Evolutionary conservation across 2,113 vertebrate genomes (phyloP).

Genomic region (Myotis yumanensis): DNA sequence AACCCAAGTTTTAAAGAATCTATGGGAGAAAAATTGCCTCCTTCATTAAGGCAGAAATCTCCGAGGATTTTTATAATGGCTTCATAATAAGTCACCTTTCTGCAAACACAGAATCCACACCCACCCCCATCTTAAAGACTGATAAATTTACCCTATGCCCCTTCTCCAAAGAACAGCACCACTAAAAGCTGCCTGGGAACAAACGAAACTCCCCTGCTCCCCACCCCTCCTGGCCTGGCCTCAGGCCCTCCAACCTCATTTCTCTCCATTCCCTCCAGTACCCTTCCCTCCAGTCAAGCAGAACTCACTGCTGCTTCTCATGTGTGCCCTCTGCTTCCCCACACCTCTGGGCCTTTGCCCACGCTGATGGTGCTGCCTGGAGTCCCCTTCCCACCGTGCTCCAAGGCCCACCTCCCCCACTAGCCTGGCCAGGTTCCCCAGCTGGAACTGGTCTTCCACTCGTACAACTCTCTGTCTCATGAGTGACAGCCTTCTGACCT

Average conservation of each 20-base stretch:
- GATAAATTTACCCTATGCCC: neutral
- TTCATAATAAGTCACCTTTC: conserved; percentile 79
- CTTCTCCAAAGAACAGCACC: conserved; percentile 34
- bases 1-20: conserved; percentile 78
- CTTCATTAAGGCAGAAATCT: conserved; percentile 79
- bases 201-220: neutral
- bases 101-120: neutral
- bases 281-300: neutral
- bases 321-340: rapidly evolving
- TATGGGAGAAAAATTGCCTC: conserved; percentile 78
- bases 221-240: neutral
- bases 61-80: conserved; percentile 68
- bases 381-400: neutral
- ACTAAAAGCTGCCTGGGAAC: neutral
- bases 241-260: neutral
- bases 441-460: neutral
- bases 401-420: neutral
- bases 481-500: neutral
- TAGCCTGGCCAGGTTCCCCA: neutral
- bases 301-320: neutral
- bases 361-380: rapidly evolving
- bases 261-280: neutral
- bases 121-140: neutral
- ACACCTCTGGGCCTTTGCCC: neutral
- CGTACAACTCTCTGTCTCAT: neutral